Evolutionary conservation across 1,140 invertebrate genomes (phyloP).

Genomic region (Scylla paramamosain): DNA sequence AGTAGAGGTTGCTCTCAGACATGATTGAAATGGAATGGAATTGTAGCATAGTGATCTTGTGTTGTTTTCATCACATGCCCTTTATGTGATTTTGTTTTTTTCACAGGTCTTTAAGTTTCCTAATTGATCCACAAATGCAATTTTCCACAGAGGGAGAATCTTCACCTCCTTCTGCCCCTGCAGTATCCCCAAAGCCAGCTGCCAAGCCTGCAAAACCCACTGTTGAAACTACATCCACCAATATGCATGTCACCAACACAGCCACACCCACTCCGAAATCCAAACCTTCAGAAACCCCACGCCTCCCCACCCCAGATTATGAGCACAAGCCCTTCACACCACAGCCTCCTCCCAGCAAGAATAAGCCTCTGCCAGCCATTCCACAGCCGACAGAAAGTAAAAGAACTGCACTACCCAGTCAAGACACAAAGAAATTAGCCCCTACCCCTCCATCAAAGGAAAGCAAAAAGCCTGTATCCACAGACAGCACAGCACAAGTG

Average conservation of each 20-base stretch:
- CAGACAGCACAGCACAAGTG: conserved; percentile 26
- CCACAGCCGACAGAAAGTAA: conserved; percentile 23
- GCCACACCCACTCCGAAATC: neutral
- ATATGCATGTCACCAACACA: neutral
- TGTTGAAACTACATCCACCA: too few species aligned
- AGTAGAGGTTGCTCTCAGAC: neutral
- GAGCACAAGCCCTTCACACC: conserved; percentile 46
- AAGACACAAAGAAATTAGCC: neutral
- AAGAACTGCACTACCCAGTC: neutral
- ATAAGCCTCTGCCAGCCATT: conserved; percentile 50
- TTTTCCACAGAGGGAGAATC: conserved; percentile 47
- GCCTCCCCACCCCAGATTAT: conserved; percentile 63
- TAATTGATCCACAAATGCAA: neutral
- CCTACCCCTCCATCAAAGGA: neutral
- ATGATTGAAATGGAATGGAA: neutral
- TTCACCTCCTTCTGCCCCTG: conserved; percentile 39
- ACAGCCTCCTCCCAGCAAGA: conserved; percentile 49
- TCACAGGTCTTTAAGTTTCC: neutral
- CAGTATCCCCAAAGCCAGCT: conserved; percentile 58
- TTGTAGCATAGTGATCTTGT: neutral
- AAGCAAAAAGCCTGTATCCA: conserved; percentile 39
- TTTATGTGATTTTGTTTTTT: neutral
- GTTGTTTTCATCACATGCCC: neutral
- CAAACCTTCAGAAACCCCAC: conserved; percentile 41
- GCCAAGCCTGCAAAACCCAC: conserved; percentile 33